Evolutionary conservation across 2,888 invertebrate species (phyloP), one percentile per base, ranked within the genome.

Genomic region (Ophioninae sp.): DNA sequence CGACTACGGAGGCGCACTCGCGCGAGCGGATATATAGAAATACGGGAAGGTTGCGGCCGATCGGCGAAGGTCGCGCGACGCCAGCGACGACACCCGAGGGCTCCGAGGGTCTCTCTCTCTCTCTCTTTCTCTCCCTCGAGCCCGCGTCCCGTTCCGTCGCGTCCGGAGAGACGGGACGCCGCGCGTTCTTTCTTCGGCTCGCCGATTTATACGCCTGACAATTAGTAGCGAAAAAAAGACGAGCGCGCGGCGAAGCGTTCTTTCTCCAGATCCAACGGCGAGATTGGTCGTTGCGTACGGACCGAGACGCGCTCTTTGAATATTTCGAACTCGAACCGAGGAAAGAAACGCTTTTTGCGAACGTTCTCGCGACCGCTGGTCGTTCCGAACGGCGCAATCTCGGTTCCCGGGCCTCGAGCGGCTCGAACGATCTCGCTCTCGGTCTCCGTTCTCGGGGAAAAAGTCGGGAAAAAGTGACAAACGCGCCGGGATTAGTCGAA

Each of bases 201-300:
- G 13, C 86, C 89, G 86, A 90, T 90, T 89, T 90, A 89, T 89
- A 87, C 87, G 89, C 87, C 90, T 90, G 90, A 90, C 90, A 90
- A 90, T 90, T 90, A 90, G 89, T 87, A 72, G 84, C 70, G 75
- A 70, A 70, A 62, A 65, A 82, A 65, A 72, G 70, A 37, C 64
- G 13, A 10, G 44, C 44, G 78, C 79, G 76, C 79, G 84, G 72
- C 81, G 76, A 73, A 81, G 84, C 23, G 50, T 62, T 39, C 64
- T 74, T 50, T 73, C 23, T 44, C 39, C 56, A 57, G 70, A 64
- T 61, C 57, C 57, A n/a, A 62, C 44, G 75, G 44, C 75, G 70
- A 81, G 76, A 81, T 76, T 75, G 70, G 30, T 69, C 75, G 56
- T 17, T 37, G 65, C 21, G 64, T 37, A 21, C 37, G 37, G 17